phyloP scores from a whole-genome alignment of 1,140 invertebrate genomes.

The Ceratitis capitata region DNA sequence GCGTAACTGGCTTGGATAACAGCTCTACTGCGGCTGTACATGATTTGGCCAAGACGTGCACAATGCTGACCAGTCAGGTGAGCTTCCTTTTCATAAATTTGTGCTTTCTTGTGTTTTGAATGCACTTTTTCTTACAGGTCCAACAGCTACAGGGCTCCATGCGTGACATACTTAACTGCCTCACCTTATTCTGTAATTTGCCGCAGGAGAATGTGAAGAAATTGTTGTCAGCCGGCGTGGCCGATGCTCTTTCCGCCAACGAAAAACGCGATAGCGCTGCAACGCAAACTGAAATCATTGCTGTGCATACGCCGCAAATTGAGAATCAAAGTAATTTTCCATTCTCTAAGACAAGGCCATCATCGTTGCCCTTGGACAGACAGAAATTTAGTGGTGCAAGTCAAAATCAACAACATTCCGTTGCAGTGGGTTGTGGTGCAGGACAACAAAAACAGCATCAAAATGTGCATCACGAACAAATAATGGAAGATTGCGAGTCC shows the following conservation, averaged over 20 bases:
- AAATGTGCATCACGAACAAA: constrained; percentile 9
- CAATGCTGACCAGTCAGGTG: constrained; percentile 66
- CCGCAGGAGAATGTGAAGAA: constrained; percentile 64
- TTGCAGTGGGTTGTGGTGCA: background rate
- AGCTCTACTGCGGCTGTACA: constrained; percentile 63
- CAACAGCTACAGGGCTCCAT: constrained; percentile 80
- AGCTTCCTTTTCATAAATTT: background rate
- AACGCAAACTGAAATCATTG: constrained; percentile 82
- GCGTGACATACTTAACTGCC: constrained; percentile 77
- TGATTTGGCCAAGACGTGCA: constrained; percentile 68
- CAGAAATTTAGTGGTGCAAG: background rate
- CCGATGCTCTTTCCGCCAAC: constrained; percentile 43
- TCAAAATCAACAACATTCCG: background rate
- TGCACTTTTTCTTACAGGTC: constrained; percentile 67
- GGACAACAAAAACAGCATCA: background rate
- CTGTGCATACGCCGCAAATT: constrained; percentile 77
- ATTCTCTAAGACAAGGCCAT: constrained; percentile 59
- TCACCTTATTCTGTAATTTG: constrained; percentile 68
- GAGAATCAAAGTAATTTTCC: constrained; percentile 60
- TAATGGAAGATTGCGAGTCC: background rate
- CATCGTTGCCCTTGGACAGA: constrained; percentile 53
- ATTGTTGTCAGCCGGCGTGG: constrained; percentile 46
- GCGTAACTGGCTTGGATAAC: constrained; percentile 50
- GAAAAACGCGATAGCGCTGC: constrained; percentile 69
- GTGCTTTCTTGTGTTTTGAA: background rate